Conservation (phyloP, 2,888 invertebrate species). For the Patella depressa region DNA sequence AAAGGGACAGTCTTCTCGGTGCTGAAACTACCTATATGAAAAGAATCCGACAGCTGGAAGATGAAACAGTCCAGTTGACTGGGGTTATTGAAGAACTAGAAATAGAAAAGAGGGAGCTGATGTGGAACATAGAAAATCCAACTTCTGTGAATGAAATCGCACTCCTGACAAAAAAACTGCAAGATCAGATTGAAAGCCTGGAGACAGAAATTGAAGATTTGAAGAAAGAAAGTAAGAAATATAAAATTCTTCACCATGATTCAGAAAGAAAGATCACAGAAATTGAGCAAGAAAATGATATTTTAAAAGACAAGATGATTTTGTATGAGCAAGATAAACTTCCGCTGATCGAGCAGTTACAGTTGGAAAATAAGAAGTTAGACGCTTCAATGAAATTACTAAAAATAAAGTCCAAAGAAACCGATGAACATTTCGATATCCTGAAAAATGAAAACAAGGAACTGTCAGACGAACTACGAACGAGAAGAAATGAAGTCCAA, state of each 20-base stretch:
- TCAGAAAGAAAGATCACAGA: slow-evolving; percentile 35
- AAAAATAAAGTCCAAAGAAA: slow-evolving; percentile 25
- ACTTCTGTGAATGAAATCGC: not conserved
- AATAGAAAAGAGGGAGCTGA: slow-evolving; percentile 47
- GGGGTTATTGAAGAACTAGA: slow-evolving; percentile 51
- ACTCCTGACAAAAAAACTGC: slow-evolving; percentile 2
- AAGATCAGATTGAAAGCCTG: slow-evolving; percentile 15
- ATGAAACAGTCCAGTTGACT: slow-evolving; percentile 55
- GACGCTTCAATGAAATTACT: slow-evolving; percentile 34
- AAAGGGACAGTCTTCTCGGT: slow-evolving; percentile 50
- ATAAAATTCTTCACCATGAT: slow-evolving; percentile 22
- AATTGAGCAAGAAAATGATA: slow-evolving; percentile 38
- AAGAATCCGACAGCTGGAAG: slow-evolving; percentile 58
- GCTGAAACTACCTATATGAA: slow-evolving; percentile 52
- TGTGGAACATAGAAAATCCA: slow-evolving; percentile 41
- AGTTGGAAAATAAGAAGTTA: slow-evolving; percentile 41
- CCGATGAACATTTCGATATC: not conserved
- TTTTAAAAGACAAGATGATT: slow-evolving; percentile 20
- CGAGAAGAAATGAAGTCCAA: not conserved
- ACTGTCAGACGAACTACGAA: not conserved
- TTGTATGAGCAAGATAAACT: not conserved
- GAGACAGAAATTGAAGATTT: slow-evolving; percentile 18
- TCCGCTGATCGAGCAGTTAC: slow-evolving; percentile 16
- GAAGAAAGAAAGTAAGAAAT: slow-evolving; percentile 13
- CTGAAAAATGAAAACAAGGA: not conserved